Conservation (phyloP, 2,888 invertebrate species). For the Apocheima hispidaria region DNA sequence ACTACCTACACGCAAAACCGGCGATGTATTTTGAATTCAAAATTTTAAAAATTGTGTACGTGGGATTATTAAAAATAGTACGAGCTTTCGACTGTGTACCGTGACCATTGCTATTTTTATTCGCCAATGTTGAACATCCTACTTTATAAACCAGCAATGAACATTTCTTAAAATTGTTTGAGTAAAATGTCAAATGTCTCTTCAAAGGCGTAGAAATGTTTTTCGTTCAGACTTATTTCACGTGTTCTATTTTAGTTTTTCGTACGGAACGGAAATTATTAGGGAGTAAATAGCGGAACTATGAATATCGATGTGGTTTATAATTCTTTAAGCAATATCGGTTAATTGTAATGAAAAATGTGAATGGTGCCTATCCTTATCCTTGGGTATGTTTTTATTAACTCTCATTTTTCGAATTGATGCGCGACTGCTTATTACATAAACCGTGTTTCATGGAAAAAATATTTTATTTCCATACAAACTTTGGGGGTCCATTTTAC, state of each 20-base stretch:
- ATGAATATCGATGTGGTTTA: neutral
- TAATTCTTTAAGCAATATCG: neutral
- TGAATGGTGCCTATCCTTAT: too few relatives aligned
- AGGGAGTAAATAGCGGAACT: constrained; percentile 52
- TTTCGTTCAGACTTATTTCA: constrained; percentile 43
- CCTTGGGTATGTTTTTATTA: too few relatives aligned
- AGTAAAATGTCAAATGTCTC: constrained; percentile 1
- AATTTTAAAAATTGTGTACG: neutral
- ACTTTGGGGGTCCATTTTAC: too few relatives aligned
- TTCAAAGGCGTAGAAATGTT: too few relatives aligned
- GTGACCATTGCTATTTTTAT: constrained; percentile 25
- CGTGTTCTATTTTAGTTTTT: constrained; percentile 59
- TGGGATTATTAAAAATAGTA: constrained; percentile 11
- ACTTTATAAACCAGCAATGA: constrained; percentile 17
- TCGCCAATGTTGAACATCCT: neutral
- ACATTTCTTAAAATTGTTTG: constrained; percentile 17
- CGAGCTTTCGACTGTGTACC: neutral
- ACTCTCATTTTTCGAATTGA: too few relatives aligned
- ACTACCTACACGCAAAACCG: constrained; percentile 34
- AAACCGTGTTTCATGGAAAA: too few relatives aligned
- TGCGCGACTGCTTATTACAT: too few relatives aligned
- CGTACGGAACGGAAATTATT: constrained; percentile 64
- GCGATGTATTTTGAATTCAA: constrained; percentile 13
- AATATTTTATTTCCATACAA: too few relatives aligned
- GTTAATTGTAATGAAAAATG: too few relatives aligned